phyloP scores from a whole-genome alignment of 1,140 invertebrate species.

The Drosophila nigromelanica region DNA sequence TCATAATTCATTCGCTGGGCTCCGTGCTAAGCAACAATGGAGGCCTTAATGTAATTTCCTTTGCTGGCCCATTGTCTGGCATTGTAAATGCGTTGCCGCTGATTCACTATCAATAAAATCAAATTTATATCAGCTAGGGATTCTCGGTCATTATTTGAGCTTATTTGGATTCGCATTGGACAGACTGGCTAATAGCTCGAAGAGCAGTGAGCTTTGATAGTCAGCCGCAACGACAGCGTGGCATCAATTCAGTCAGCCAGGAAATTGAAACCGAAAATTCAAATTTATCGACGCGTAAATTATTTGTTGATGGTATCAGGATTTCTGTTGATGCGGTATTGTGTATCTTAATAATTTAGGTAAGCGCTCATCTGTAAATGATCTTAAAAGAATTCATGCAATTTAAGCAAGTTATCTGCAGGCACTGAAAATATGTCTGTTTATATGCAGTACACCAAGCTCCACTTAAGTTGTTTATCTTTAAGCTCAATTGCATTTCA shows the following conservation, averaged over 20 bases:
- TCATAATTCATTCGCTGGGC: conserved; percentile 68
- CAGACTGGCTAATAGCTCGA: conserved; percentile 13
- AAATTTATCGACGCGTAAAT: conserved; percentile 34
- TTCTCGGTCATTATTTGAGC: conserved; percentile 69
- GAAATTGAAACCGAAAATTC: conserved; percentile 65
- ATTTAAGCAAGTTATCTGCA: neutral
- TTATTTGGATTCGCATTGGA: conserved; percentile 56
- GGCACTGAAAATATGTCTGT: neutral
- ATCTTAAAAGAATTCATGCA: neutral
- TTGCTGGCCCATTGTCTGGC: conserved; percentile 52
- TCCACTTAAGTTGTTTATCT: conserved; percentile 6
- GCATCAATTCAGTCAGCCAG: conserved; percentile 60
- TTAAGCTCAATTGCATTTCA: conserved; percentile 11
- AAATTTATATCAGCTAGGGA: conserved; percentile 75
- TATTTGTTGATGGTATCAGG: conserved; percentile 7
- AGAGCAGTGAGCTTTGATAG: conserved; percentile 45
- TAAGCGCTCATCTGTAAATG: conserved; percentile 7
- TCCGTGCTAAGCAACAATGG: conserved; percentile 36
- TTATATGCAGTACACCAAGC: neutral
- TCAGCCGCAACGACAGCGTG: conserved; percentile 10
- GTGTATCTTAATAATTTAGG: conserved; percentile 12
- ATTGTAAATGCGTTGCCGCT: conserved; percentile 49
- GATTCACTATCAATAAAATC: conserved; percentile 79
- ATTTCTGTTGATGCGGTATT: conserved; percentile 8
- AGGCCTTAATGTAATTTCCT: conserved; percentile 68